Evolutionary conservation across 2,888 invertebrate genomes (phyloP).

Genomic region (Luffia ferchaultella): DNA sequence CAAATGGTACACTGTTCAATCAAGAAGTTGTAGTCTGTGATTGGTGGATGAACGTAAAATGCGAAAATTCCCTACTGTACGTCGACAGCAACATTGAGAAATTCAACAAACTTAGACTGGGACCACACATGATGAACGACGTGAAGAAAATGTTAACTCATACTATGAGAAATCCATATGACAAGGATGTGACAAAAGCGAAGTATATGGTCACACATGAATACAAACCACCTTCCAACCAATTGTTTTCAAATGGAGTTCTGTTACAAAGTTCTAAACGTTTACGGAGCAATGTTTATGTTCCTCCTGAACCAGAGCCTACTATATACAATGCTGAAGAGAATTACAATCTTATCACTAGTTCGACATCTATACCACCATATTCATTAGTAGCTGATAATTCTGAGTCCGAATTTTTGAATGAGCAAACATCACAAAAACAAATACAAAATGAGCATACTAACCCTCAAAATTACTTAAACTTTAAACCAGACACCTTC

Average conservation of each 20-base stretch:
- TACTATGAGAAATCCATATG: conserved; percentile 50
- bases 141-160: conserved; percentile 66
- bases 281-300: conserved; percentile 32
- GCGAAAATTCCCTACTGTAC: conserved; percentile 45
- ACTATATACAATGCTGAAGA: conserved; percentile 26
- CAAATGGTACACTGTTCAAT: conserved; percentile 73
- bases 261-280: conserved; percentile 33
- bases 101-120: conserved; percentile 50
- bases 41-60: conserved; percentile 75
- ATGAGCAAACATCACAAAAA: conserved; percentile 32
- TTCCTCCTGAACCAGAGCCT: conserved; percentile 37
- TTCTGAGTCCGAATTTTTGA: conserved; percentile 2
- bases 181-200: conserved; percentile 34
- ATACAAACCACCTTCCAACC: conserved; percentile 47
- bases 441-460: conserved; percentile 29
- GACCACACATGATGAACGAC: conserved; percentile 64
- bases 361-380: conserved; percentile 42
- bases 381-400: conserved; percentile 32
- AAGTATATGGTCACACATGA: conserved; percentile 50
- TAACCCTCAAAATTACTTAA: too few relatives aligned
- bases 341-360: conserved; percentile 31
- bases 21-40: conserved; percentile 72
- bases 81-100: conserved; percentile 49
- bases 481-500: too few relatives aligned
- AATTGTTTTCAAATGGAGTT: conserved; percentile 40